Evolutionary conservation across 2,797 vertebrate genomes (phyloP), one percentile per base, ranked within the genome.

Genomic region (Schizothorax lantsangensis): DNA sequence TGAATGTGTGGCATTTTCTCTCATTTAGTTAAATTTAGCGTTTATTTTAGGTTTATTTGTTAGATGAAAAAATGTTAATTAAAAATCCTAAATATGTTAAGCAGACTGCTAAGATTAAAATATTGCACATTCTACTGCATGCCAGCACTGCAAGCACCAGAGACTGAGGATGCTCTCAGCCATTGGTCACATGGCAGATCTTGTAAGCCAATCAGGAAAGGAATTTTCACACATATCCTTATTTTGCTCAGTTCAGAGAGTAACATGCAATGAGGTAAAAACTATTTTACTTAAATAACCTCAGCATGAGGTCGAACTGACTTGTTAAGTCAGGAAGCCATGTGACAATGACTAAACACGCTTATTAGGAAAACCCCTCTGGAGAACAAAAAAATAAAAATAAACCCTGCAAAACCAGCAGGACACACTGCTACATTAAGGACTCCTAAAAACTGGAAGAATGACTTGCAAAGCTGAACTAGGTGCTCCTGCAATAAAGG

Each of bases 391-490:
- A 47, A 47, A 38, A 6, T 6, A n/a, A 11, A 62, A n/a, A n/a
- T 12, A 59, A 12, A 14, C 9, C 8, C 14, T 7, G 23, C 38
- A 68, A 36, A 64, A 77, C 36, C 69, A 71, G 38, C 54, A 83
- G 45, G 43, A 71, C 80, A 84, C 12, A 64, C 23, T 38, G 23
- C 36, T 62, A 75, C 17, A 26, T 75, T 43, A 30, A 77, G 14
- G 23, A 81, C 62, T 59, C 59, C 47, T 52, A 79, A 78, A 84
- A 78, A 72, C 49, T 69, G 2, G 26, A 86, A 43, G 45, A 82
- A 84, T 87, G 87, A 81, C 83, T 87, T 86, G 66, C 83, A 89
- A 84, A 86, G 33, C 38, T 68, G 11, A 81, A 79, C 17, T 59
- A 36, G 45, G 71, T 84, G 77, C 17, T 74, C 19, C 43, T 62